Evolutionary conservation across 2,888 invertebrate genomes (phyloP).

Genomic region (Caenorhabditis macrosperma): DNA sequence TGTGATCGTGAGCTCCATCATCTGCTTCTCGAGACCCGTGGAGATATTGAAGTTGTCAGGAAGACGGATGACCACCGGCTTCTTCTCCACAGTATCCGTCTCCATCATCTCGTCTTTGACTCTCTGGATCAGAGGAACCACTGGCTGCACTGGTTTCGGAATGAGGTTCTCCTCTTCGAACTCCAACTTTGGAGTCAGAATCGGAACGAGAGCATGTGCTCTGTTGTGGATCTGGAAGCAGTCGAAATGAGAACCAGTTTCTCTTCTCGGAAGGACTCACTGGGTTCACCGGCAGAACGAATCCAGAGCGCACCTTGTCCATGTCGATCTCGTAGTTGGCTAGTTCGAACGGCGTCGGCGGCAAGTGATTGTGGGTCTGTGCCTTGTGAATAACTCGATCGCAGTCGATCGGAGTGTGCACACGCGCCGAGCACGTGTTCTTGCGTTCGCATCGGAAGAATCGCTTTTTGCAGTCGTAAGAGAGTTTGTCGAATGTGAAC

Average conservation of each 20-base stretch:
- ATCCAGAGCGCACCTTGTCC: neutral
- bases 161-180: neutral
- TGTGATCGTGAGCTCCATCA: constrained; percentile 12
- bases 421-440: constrained; percentile 27
- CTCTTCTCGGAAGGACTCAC: neutral
- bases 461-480: constrained; percentile 35
- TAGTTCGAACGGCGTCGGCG: neutral
- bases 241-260: neutral
- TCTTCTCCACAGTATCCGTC: neutral
- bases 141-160: neutral
- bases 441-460: constrained; percentile 36
- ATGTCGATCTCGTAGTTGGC: constrained; percentile 4
- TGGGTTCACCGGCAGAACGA: neutral
- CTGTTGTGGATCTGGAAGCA: neutral
- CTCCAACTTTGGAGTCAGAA: constrained; percentile 19
- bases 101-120: constrained; percentile 5
- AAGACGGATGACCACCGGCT: neutral
- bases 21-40: neutral
- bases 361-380: constrained; percentile 23
- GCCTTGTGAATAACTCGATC: constrained; percentile 19
- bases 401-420: constrained; percentile 27
- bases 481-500: constrained; percentile 29
- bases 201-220: neutral
- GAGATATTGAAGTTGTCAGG: constrained; percentile 7
- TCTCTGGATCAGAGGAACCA: neutral